Conservation (phyloP, 2,888 invertebrate genomes). For the Phytoseiulus persimilis region DNA sequence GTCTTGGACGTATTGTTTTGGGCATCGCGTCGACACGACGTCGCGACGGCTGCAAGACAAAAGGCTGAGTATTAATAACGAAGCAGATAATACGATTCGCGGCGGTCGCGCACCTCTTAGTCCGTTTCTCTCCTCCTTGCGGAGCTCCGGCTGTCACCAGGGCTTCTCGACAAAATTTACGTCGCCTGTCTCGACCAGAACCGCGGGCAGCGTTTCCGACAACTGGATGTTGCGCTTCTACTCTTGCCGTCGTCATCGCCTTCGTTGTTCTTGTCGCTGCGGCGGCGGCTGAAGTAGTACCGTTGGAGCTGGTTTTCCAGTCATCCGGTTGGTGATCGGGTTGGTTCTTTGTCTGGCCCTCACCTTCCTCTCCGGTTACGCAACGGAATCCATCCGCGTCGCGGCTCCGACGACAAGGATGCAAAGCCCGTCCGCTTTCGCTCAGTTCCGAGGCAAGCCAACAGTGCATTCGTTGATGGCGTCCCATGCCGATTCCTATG, state of each 20-base stretch:
- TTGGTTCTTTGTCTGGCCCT: background rate
- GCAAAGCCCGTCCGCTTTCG: background rate
- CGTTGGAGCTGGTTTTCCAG: background rate
- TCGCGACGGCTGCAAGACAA: background rate
- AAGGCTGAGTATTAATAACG: background rate
- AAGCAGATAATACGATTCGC: background rate
- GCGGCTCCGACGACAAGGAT: background rate
- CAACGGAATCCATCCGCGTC: background rate
- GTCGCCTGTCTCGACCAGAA: background rate
- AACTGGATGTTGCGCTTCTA: background rate
- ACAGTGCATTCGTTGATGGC: background rate
- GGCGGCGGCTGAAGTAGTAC: background rate
- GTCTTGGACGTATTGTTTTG: background rate
- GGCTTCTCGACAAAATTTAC: background rate
- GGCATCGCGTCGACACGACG: background rate
- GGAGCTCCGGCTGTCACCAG: background rate
- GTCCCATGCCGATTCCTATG: background rate
- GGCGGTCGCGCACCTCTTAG: background rate
- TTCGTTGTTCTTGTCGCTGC: background rate
- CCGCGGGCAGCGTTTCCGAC: background rate
- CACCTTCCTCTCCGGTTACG: background rate
- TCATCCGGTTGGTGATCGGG: background rate
- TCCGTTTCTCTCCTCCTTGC: background rate
- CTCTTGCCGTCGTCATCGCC: background rate
- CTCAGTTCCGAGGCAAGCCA: background rate